phyloP scores from a whole-genome alignment of 2,888 invertebrate species.

The Ophraella communa region DNA sequence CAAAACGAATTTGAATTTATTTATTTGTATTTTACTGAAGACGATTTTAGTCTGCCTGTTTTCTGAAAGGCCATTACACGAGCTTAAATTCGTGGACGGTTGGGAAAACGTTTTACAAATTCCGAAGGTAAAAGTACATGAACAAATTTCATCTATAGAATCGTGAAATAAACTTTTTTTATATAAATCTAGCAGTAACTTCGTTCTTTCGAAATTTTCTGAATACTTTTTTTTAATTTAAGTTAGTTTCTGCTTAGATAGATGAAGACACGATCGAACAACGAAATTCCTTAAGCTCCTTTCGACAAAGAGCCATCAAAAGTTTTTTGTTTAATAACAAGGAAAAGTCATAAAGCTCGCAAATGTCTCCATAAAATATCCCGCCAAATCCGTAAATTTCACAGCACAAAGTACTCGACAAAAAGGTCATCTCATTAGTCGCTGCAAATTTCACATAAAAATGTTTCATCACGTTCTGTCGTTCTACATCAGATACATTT shows the following conservation, averaged over 20 bases:
- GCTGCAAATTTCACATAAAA: constrained; percentile 50
- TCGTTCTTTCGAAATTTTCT: too few relatives aligned
- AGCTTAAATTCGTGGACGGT: neutral
- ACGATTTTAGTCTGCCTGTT: constrained; percentile 16
- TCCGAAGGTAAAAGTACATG: neutral
- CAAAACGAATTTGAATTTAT: constrained; percentile 36
- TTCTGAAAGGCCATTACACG: constrained; percentile 16
- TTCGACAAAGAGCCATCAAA: constrained; percentile 28
- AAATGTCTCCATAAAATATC: constrained; percentile 39
- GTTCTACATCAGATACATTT: constrained; percentile 39
- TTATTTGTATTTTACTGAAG: constrained; percentile 34
- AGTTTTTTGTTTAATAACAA: constrained; percentile 35
- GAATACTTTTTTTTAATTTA: neutral
- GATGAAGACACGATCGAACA: constrained; percentile 10
- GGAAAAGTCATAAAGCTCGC: constrained; percentile 36
- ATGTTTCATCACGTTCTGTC: constrained; percentile 50
- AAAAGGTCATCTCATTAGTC: constrained; percentile 50
- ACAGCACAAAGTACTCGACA: constrained; percentile 22
- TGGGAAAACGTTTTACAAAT: neutral
- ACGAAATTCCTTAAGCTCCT: constrained; percentile 32
- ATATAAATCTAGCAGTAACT: too few relatives aligned
- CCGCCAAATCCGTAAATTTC: constrained; percentile 35
- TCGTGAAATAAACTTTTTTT: too few relatives aligned
- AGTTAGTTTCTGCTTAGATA: neutral
- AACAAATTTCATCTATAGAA: too few relatives aligned